phyloP scores from a whole-genome alignment of 1,140 invertebrate genomes.

The Drosophila asahinai region DNA sequence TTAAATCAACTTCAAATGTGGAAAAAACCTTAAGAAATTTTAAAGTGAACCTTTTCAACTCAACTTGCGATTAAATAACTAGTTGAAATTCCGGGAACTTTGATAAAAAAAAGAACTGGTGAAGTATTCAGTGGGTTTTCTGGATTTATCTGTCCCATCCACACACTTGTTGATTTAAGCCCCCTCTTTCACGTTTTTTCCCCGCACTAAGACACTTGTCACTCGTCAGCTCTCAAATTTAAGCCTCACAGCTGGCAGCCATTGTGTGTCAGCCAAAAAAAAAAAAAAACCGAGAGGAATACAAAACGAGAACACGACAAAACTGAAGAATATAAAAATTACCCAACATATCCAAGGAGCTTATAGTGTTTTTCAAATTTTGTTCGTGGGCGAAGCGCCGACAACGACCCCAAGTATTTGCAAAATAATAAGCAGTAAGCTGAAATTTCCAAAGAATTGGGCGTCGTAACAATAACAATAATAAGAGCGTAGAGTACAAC shows the following conservation, averaged over 20 bases:
- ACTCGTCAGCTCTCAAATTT: slow-evolving; percentile 38
- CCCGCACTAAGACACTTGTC: slow-evolving; percentile 35
- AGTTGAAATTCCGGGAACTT: neutral
- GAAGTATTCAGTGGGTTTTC: slow-evolving; percentile 9
- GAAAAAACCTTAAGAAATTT: too few relatives aligned
- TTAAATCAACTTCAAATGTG: too few relatives aligned
- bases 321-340: slow-evolving; percentile 31
- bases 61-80: neutral
- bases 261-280: slow-evolving; percentile 16
- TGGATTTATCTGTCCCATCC: slow-evolving; percentile 15
- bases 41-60: too few relatives aligned
- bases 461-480: slow-evolving; percentile 56
- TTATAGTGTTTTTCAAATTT: slow-evolving; percentile 25
- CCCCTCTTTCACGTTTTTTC: neutral
- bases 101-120: slow-evolving; percentile 12
- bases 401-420: slow-evolving; percentile 57
- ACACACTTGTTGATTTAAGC: slow-evolving; percentile 46
- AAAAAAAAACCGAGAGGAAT: neutral
- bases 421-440: slow-evolving; percentile 58
- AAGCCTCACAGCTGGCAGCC: slow-evolving; percentile 44
- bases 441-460: slow-evolving; percentile 62
- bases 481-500: slow-evolving; percentile 22
- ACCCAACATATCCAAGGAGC: slow-evolving; percentile 34
- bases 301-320: slow-evolving; percentile 11
- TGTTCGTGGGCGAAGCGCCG: neutral